phyloP scores from a whole-genome alignment of 2,888 invertebrate genomes.

The Philaethria dido region DNA sequence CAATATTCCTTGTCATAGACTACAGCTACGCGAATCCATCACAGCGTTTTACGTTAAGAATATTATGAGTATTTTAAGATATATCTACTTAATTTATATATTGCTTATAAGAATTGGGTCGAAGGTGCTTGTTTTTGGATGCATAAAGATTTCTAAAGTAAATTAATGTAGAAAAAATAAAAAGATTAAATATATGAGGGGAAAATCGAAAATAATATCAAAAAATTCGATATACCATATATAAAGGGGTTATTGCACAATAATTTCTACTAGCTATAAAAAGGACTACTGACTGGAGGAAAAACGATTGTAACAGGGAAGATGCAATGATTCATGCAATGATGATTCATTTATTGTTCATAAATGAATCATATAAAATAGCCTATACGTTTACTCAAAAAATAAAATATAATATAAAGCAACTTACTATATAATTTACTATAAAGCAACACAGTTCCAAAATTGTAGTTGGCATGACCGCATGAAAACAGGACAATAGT shows the following conservation, averaged over 20 bases:
- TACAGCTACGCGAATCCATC: slow-evolving; percentile 53
- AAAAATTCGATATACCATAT: slow-evolving; percentile 22
- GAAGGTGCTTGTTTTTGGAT: slow-evolving; percentile 19
- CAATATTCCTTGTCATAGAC: slow-evolving; percentile 32
- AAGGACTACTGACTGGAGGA: slow-evolving; percentile 6
- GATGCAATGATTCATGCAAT: no score
- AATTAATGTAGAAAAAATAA: neutral
- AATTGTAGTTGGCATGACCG: no score
- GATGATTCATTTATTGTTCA: no score
- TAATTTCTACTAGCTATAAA: slow-evolving; percentile 1
- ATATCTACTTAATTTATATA: slow-evolving; percentile 43
- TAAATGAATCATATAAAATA: no score
- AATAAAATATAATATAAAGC: no score
- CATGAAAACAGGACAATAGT: no score
- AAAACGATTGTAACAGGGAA: neutral
- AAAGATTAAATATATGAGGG: slow-evolving; percentile 2
- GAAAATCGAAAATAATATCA: slow-evolving; percentile 17
- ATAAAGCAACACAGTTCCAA: no score
- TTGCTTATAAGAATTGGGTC: slow-evolving; percentile 49
- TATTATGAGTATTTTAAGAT: slow-evolving; percentile 42
- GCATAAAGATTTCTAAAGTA: slow-evolving; percentile 13
- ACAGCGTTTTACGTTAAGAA: slow-evolving; percentile 49
- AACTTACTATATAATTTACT: no score
- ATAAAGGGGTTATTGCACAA: slow-evolving; percentile 10
- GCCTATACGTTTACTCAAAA: no score